These are phyloP conservation scores for Oscheius myriophilus DNA, from an alignment of 2,888 invertebrate species.

Conservation along the genomic window DNA sequence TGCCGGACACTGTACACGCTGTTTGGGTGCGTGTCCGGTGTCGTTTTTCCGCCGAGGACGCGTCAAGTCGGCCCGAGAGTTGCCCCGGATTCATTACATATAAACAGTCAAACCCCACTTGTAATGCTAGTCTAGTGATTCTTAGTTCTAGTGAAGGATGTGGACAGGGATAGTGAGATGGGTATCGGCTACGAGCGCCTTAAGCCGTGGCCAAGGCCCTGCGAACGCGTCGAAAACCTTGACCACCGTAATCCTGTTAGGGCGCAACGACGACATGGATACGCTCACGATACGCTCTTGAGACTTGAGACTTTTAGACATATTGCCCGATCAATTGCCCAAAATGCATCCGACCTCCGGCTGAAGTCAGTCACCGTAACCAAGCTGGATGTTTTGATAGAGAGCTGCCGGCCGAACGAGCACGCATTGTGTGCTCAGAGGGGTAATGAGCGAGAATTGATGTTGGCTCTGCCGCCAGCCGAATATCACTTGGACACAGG, in stretches of 20 bases:
- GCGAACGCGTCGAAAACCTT: constrained; percentile 30
- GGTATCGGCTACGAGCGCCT: constrained; percentile 14
- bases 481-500: constrained; percentile 28
- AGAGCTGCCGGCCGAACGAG: constrained; percentile 31
- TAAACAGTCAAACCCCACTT: constrained; percentile 13
- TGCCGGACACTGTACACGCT: constrained; percentile 25
- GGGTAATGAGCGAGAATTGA: constrained; percentile 35
- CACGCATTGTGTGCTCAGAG: constrained; percentile 30
- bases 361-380: constrained; percentile 19
- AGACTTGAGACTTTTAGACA: constrained; percentile 6
- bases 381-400: constrained; percentile 28
- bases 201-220: constrained; percentile 28
- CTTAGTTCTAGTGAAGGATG: not conserved
- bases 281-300: constrained; percentile 18
- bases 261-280: constrained; percentile 28
- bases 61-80: constrained; percentile 12
- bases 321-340: too few species aligned
- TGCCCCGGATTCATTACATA: constrained; percentile 25
- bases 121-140: not conserved
- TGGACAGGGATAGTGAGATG: constrained; percentile 4
- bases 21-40: constrained; percentile 18
- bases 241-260: constrained; percentile 38
- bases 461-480: constrained; percentile 29
- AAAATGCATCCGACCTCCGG: too few species aligned
- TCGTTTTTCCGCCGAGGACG: constrained; percentile 22